phyloP scores from a whole-genome alignment of 2,113 vertebrate species.

The Rhipidura dahli region DNA sequence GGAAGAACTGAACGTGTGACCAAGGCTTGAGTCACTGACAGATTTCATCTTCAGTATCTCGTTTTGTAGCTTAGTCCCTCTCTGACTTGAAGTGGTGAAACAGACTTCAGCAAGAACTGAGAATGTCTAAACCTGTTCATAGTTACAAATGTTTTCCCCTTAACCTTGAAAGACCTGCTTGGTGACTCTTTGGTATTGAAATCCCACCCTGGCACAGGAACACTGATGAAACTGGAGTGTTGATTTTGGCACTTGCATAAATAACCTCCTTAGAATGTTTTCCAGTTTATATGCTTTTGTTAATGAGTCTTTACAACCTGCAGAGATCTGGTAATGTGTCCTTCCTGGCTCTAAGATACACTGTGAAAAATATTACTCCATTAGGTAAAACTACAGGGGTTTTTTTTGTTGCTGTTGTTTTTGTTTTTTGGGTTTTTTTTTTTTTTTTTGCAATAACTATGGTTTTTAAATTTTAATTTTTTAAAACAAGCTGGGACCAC shows the following conservation, averaged over 20 bases:
- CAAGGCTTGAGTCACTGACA: neutral
- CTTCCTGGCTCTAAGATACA: neutral
- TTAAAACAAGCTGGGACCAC: neutral
- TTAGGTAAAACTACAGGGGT: neutral
- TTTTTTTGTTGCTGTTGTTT: too few relatives aligned
- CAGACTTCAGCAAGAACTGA: neutral
- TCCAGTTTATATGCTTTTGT: constrained; percentile 34
- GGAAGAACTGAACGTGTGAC: neutral
- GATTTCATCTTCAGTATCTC: neutral
- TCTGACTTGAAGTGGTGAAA: neutral
- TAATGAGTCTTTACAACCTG: constrained; percentile 32
- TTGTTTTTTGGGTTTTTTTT: neutral
- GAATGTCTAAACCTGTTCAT: constrained; percentile 56
- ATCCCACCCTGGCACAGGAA: constrained; percentile 35
- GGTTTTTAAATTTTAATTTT: neutral
- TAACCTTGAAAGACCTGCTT: constrained; percentile 51
- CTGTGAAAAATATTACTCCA: neutral
- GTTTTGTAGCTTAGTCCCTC: neutral
- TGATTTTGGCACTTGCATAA: constrained; percentile 59
- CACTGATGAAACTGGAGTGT: constrained; percentile 38
- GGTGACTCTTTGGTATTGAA: constrained; percentile 40
- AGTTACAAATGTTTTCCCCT: constrained; percentile 32
- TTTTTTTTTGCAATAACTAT: neutral
- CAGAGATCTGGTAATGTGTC: constrained; percentile 4
- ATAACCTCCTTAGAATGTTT: constrained; percentile 54